Evolutionary conservation across 2,797 vertebrate species (phyloP), one percentile per base, ranked within the genome.

Genomic region (Pseudochirops corinnae): DNA sequence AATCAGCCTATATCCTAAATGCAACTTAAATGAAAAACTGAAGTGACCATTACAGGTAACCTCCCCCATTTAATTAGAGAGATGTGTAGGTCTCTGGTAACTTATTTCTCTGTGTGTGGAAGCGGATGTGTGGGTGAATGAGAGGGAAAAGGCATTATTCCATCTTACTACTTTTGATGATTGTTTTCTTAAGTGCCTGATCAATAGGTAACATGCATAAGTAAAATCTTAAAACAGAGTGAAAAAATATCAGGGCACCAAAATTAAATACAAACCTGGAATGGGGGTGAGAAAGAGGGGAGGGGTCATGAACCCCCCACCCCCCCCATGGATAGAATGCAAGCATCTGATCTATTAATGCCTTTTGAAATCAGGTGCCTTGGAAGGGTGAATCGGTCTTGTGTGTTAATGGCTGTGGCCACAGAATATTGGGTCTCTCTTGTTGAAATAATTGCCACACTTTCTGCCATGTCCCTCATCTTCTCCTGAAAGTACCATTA

Each of bases 401-500:
- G 33, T 29, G 60, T 39, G 46, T 52, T 92, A 0, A 0, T 93
- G 29, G 24, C 0, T 18, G 1, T 56, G 58, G 74, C 91, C n/a
- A 0, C 29, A 0, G 0, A 5, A 10, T 7, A 46, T 29, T 12
- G 52, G 3, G 90, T 33, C 7, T 2, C 6, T 0, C 31, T 10
- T 0, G 11, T 56, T 92, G 55, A 90, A 74, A 5, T 90, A 93
- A 90, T 56, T 55, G 11, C 31, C 57, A 92, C 31, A 5, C 52
- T 12, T 56, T 57, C 91, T 93, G 10, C 92, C 24, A 3, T 6
- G 33, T 39, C 93, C 56, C 60, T 90, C 1, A 11, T 95, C 91
- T 58, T 96, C 92, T 95, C 90, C 93, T 87, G 95, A 92, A 95
- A 93, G 57, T 90, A 93, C 95, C 93, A 33, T 92, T 95, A 91